Conservation (phyloP, 2,797 vertebrate genomes). For the Rhinatrema bivittatum region DNA sequence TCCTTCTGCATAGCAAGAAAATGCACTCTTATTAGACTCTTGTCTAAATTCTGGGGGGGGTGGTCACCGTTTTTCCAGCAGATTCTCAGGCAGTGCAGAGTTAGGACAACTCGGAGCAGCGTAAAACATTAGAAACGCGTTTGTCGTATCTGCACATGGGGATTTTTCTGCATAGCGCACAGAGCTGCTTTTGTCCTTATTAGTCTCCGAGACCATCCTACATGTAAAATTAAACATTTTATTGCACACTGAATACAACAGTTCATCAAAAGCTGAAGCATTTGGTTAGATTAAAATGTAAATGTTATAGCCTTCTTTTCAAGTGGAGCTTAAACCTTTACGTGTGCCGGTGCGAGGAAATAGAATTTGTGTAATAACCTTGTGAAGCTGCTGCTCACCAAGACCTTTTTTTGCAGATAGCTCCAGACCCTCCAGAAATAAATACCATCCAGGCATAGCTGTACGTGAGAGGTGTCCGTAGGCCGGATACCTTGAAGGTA, state of each 20-base stretch:
- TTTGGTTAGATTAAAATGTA: slow-evolving; percentile 48
- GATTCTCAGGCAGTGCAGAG: too few relatives aligned
- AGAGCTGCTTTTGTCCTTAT: too few relatives aligned
- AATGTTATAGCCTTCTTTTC: slow-evolving; percentile 38
- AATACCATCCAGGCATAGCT: slow-evolving; percentile 30
- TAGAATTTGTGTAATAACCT: slow-evolving; percentile 47
- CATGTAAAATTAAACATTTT: slow-evolving; percentile 2
- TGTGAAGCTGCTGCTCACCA: slow-evolving; percentile 19
- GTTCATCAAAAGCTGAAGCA: slow-evolving; percentile 32
- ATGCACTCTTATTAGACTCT: too few relatives aligned
- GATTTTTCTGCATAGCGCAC: neutral
- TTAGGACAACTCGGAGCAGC: too few relatives aligned
- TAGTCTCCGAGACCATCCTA: neutral
- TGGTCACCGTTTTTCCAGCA: too few relatives aligned
- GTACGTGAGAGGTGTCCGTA: too few relatives aligned
- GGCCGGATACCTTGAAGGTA: too few relatives aligned
- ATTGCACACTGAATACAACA: slow-evolving; percentile 9
- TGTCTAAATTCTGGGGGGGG: too few relatives aligned
- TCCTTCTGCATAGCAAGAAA: too few relatives aligned
- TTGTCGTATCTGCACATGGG: too few relatives aligned
- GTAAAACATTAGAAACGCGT: too few relatives aligned
- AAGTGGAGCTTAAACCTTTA: slow-evolving; percentile 30
- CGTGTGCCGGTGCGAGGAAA: slow-evolving; percentile 30
- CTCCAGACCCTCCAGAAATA: slow-evolving; percentile 38
- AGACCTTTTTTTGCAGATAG: slow-evolving; percentile 15